Percentiles rank a stretch among this genome's conserved stretches.
phyloP scores from a whole-genome alignment of 2,888 invertebrate species.

The Melolontha melolontha region DNA sequence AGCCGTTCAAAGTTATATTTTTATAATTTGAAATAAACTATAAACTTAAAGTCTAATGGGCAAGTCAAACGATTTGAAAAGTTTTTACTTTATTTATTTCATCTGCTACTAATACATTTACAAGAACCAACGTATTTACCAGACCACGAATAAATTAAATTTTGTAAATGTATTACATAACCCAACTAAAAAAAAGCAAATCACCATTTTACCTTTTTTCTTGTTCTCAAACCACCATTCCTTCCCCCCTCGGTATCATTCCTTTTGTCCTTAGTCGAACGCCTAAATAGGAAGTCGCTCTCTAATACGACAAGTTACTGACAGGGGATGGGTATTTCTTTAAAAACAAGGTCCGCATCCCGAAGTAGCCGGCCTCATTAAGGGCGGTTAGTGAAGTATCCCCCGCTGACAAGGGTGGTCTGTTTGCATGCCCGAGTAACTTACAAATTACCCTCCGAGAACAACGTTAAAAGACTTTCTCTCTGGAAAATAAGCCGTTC shows the following conservation, averaged over 20 bases:
- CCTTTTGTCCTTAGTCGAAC: conserved; percentile 10
- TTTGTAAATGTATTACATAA: not conserved
- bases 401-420: conserved; percentile 60
- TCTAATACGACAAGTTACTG: conserved; percentile 42
- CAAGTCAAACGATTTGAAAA: no score
- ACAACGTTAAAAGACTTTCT: conserved; percentile 44
- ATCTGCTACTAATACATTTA: no score
- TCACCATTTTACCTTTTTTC: conserved; percentile 25
- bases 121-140: no score
- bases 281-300: conserved; percentile 34
- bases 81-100: no score
- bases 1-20: no score
- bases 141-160: no score
- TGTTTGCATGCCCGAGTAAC: conserved; percentile 57
- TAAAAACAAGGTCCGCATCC: conserved; percentile 47
- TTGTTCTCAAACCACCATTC: not conserved
- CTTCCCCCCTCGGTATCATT: conserved; percentile 4
- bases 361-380: conserved; percentile 53
- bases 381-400: conserved; percentile 52
- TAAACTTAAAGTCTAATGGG: no score
- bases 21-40: no score
- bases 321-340: conserved; percentile 40
- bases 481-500: conserved; percentile 29
- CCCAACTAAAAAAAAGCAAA: not conserved
- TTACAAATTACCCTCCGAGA: conserved; percentile 56